Evolutionary conservation across 2,888 invertebrate species (phyloP).

Genomic region (Synanthedon vespiformis): DNA sequence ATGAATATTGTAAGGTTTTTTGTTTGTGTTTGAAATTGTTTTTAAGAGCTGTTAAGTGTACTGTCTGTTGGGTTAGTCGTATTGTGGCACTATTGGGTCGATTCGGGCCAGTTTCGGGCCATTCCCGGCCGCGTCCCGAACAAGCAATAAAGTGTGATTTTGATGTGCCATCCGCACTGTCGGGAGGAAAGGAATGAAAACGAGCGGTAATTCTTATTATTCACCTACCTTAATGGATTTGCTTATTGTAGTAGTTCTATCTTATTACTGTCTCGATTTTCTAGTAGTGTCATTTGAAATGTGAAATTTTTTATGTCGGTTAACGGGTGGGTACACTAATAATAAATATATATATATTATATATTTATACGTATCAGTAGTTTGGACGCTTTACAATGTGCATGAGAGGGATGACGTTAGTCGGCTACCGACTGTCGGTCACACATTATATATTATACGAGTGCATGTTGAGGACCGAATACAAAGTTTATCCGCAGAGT

Average conservation of each 20-base stretch:
- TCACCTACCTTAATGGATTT: constrained; percentile 66
- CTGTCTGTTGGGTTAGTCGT: too few relatives aligned
- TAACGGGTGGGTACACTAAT: constrained; percentile 68
- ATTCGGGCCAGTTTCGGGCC: too few relatives aligned
- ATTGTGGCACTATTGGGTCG: too few relatives aligned
- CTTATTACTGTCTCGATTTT: constrained; percentile 66
- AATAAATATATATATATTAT: constrained; percentile 58
- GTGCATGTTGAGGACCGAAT: constrained; percentile 34
- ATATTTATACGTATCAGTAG: constrained; percentile 24
- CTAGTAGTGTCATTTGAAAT: constrained; percentile 58
- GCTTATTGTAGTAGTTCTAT: constrained; percentile 68
- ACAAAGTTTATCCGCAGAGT: constrained; percentile 40
- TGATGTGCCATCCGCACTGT: constrained; percentile 54
- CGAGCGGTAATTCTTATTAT: constrained; percentile 55
- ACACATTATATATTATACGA: constrained; percentile 31
- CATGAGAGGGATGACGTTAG: constrained; percentile 47
- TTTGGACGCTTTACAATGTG: constrained; percentile 67
- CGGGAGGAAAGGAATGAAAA: constrained; percentile 50
- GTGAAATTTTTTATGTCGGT: constrained; percentile 49
- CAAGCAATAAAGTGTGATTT: constrained; percentile 40
- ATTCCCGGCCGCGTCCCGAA: constrained; percentile 11
- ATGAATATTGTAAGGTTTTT: too few relatives aligned
- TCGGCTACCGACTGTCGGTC: constrained; percentile 40
- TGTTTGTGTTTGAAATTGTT: too few relatives aligned
- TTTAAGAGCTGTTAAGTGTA: too few relatives aligned